phyloP scores from a whole-genome alignment of 1,140 invertebrate genomes.

The Notospermus geniculatus region DNA sequence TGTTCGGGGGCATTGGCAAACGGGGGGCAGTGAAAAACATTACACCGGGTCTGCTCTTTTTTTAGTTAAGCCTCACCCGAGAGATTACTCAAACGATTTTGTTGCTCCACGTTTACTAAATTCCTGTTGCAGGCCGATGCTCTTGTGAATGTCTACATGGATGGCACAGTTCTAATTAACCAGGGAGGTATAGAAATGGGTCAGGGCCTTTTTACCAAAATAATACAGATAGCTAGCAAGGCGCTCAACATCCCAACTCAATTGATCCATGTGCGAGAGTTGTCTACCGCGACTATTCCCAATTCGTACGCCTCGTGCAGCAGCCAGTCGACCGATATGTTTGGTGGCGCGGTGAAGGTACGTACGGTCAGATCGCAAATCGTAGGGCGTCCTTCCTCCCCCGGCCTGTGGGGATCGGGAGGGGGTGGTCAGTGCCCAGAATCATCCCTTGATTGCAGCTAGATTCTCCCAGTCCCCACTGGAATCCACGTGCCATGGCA shows the following conservation, averaged over 20 bases:
- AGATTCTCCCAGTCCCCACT: too few relatives aligned
- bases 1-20: too few relatives aligned
- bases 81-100: too few relatives aligned
- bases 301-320: constrained; percentile 91
- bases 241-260: constrained; percentile 70
- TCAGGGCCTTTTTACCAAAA: constrained; percentile 93
- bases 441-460: too few relatives aligned
- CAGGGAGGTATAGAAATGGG: constrained; percentile 96
- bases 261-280: constrained; percentile 85
- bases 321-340: constrained; percentile 86
- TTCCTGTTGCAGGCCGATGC: constrained; percentile 82
- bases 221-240: constrained; percentile 72
- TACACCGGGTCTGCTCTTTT: too few relatives aligned
- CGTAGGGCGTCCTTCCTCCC: too few relatives aligned
- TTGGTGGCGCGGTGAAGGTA: constrained; percentile 89
- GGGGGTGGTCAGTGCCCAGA: too few relatives aligned
- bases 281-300: constrained; percentile 88
- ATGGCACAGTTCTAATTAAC: constrained; percentile 86
- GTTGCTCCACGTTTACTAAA: constrained; percentile 24
- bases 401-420: too few relatives aligned
- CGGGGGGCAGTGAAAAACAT: too few relatives aligned
- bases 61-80: too few relatives aligned
- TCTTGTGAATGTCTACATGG: constrained; percentile 82
- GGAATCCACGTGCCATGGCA: too few relatives aligned
- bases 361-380: constrained; percentile 52